phyloP scores from a whole-genome alignment of 2,113 vertebrate genomes.

The Suricata suricatta region DNA sequence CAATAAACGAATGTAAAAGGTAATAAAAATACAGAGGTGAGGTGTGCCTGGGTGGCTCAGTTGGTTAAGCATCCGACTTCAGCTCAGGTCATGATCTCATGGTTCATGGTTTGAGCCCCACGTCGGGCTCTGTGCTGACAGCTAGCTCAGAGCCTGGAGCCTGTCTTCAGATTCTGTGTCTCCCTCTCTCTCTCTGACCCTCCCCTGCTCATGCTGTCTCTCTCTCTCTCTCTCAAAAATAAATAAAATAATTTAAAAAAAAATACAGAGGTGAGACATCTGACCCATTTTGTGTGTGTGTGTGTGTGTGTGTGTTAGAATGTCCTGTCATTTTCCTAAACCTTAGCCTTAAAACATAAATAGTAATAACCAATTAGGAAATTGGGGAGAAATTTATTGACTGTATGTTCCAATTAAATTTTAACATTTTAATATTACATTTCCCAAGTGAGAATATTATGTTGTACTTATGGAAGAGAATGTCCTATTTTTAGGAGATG shows the following conservation, averaged over 20 bases:
- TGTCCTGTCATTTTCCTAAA: background rate
- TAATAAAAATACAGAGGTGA: background rate
- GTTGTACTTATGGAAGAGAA: background rate
- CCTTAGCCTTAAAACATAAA: background rate
- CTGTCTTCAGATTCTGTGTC: too few species aligned
- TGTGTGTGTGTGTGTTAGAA: background rate
- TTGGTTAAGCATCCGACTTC: too few species aligned
- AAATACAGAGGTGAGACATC: background rate
- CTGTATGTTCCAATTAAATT: background rate
- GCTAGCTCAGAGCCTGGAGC: too few species aligned
- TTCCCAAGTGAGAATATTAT: background rate
- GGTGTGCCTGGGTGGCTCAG: too few species aligned
- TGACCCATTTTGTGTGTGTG: fast-evolving
- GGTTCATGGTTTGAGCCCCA: too few species aligned
- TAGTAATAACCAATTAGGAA: background rate
- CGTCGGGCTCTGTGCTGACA: too few species aligned
- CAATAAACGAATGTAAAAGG: background rate
- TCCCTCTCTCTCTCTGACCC: too few species aligned
- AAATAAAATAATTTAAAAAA: background rate
- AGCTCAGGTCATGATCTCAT: too few species aligned
- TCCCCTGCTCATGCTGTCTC: too few species aligned
- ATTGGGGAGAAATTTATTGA: background rate
- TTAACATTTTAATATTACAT: slow-evolving; percentile 28
- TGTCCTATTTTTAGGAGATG: background rate
- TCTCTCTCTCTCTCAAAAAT: too few species aligned